These are phyloP conservation scores for Ariopsis seemanni DNA, from an alignment of 2,113 vertebrate genomes.

Conservation along the genomic window DNA sequence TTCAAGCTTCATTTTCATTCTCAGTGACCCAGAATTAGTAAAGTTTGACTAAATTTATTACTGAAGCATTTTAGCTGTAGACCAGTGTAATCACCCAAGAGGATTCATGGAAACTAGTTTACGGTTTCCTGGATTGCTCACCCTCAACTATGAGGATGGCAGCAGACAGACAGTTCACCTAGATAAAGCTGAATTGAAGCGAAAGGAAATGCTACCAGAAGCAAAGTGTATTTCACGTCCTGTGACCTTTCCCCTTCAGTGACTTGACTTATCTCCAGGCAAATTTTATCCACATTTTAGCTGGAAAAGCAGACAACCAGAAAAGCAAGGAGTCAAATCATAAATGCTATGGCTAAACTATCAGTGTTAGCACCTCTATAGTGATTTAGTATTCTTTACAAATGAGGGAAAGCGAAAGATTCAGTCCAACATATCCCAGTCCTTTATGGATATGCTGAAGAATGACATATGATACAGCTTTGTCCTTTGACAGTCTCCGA, in stretches of 20 bases:
- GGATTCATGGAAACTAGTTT: no score
- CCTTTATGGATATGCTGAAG: background rate
- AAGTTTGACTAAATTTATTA: no score
- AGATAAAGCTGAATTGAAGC: background rate
- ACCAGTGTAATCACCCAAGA: no score
- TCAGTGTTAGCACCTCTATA: background rate
- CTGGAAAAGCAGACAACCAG: background rate
- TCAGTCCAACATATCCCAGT: background rate
- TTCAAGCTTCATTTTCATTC: no score
- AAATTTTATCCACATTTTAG: background rate
- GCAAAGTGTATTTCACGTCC: background rate
- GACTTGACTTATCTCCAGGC: background rate
- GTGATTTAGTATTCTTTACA: background rate
- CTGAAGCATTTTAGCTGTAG: no score
- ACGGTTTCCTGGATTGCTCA: no score
- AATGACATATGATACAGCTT: background rate
- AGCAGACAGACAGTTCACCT: background rate
- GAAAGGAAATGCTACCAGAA: background rate
- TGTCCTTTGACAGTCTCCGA: background rate
- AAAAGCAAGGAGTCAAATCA: background rate
- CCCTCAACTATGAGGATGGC: no score
- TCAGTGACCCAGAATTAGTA: no score
- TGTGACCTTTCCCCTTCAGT: background rate
- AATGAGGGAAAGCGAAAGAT: background rate
- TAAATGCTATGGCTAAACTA: background rate